phyloP scores from a whole-genome alignment of 1,140 invertebrate genomes.

The Zeugodacus cucurbitae region DNA sequence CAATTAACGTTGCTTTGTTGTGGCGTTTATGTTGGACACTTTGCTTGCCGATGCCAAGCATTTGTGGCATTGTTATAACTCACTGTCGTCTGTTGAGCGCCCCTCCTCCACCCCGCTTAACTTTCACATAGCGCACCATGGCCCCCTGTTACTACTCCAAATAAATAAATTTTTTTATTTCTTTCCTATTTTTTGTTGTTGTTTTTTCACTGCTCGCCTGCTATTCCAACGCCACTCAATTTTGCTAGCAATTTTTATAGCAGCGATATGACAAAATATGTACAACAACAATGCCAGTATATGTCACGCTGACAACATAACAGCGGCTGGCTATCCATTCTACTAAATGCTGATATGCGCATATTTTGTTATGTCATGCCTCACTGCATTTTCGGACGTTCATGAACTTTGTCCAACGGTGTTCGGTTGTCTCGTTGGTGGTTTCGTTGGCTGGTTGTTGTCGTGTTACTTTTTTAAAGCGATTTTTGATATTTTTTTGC shows the following conservation, averaged over 20 bases:
- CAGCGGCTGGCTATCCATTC: neutral
- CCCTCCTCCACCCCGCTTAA: neutral
- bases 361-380: conserved; percentile 3
- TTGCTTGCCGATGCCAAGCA: conserved; percentile 46
- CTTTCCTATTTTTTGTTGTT: neutral
- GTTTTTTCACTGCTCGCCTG: neutral
- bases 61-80: conserved; percentile 41
- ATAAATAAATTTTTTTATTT: neutral
- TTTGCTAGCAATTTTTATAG: conserved; percentile 8
- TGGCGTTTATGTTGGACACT: conserved; percentile 65
- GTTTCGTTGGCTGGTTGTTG: neutral
- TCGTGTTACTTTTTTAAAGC: conserved; percentile 10
- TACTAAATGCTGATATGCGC: conserved; percentile 9
- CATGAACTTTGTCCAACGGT: neutral
- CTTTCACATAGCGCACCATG: no score
- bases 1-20: conserved; percentile 47
- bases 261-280: conserved; percentile 46
- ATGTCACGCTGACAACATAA: neutral
- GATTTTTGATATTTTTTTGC: neutral
- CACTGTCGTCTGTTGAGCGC: neutral
- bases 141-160: neutral
- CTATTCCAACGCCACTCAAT: neutral
- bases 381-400: neutral
- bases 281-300: conserved; percentile 23
- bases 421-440: conserved; percentile 14